Base-by-base conservation (phyloP, 2,797 vertebrate species). In the Enteromius radiatus region DNA sequence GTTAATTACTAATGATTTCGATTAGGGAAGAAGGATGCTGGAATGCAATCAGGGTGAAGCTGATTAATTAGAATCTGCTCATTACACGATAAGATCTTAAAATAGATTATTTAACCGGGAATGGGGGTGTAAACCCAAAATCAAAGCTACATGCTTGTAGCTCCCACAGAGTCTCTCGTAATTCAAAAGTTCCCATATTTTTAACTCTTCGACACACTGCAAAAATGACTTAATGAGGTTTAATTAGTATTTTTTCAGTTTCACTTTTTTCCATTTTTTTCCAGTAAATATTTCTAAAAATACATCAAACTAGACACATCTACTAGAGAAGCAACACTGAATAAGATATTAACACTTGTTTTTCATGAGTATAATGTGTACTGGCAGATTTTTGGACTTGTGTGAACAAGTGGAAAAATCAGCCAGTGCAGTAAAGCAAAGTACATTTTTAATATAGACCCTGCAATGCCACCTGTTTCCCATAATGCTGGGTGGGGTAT, bases 1-100 rank as follows among this genome's bases (percentile, higher is more conserved):
- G 88, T 88, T 92, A 90, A 92, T 92, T 91, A 87, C 86, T 84
- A 86, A 88, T 84, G 87, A 88, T 84, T 91, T 67, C 70, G 81
- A 86, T 78, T 83, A 81, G 56, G 31, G 85, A 83, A 74, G 86
- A 76, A 49, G 87, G 82, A 89, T 86, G 87, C 41, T 59, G 54
- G 83, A 78, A 87, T 68, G 87, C 89, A 88, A 91, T 86, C 76
- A 33, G 67, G 82, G 71, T 78, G 77, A 85, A 79, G 80, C 84
- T 89, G 87, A 92, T 91, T 89, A 89, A 91, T 91, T 85, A 56
- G 63, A 85, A 76, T 81, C 69, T 87, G 75, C 76, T 71, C 17
- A 21, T 56, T 83, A 70, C 79, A 33, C 5, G 14, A 82, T 68
- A 78, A 61, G 83, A 84, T 80, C 82, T 84, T 80, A 81, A 84